These are phyloP conservation scores for Hypomesus transpacificus DNA, from an alignment of 2,113 vertebrate species.

Conservation along the genomic window DNA sequence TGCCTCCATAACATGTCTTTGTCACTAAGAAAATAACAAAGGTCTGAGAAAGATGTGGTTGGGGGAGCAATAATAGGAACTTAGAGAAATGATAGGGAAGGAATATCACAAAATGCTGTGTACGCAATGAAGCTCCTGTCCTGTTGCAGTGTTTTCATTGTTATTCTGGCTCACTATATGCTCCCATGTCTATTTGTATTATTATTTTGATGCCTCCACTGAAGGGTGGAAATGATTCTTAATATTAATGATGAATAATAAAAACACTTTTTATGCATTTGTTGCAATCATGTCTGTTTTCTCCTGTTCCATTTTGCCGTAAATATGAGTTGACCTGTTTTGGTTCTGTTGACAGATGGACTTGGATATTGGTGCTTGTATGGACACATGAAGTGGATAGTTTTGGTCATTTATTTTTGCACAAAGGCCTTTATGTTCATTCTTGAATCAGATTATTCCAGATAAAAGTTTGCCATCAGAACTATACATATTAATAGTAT, in stretches of 20 bases:
- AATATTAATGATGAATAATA: conserved; percentile 55
- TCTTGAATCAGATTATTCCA: too few species aligned
- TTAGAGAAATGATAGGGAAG: conserved; percentile 40
- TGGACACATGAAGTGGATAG: too few species aligned
- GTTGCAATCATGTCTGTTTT: conserved; percentile 16
- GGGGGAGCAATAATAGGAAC: conserved; percentile 54
- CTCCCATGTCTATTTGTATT: conserved; percentile 60
- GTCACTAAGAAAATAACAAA: conserved; percentile 44
- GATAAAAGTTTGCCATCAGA: too few species aligned
- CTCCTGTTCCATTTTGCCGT: not conserved
- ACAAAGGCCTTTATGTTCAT: too few species aligned
- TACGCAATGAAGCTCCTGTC: conserved; percentile 67
- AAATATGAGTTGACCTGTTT: not conserved
- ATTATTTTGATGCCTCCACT: conserved; percentile 51
- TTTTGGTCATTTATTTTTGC: too few species aligned
- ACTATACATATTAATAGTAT: too few species aligned
- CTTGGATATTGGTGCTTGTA: not conserved
- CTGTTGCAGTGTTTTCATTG: conserved; percentile 47
- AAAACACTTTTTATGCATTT: conserved; percentile 67
- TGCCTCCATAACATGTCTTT: conserved; percentile 47
- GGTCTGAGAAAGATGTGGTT: conserved; percentile 23
- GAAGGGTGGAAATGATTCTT: conserved; percentile 53
- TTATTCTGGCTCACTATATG: conserved; percentile 55
- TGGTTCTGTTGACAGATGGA: not conserved
- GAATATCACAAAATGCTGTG: conserved; percentile 64